A percentile compares a stretch with the other conserved stretches of the same genome.
phyloP scores from a whole-genome alignment of 2,888 invertebrate species.

The Pediacus dermestoides region DNA sequence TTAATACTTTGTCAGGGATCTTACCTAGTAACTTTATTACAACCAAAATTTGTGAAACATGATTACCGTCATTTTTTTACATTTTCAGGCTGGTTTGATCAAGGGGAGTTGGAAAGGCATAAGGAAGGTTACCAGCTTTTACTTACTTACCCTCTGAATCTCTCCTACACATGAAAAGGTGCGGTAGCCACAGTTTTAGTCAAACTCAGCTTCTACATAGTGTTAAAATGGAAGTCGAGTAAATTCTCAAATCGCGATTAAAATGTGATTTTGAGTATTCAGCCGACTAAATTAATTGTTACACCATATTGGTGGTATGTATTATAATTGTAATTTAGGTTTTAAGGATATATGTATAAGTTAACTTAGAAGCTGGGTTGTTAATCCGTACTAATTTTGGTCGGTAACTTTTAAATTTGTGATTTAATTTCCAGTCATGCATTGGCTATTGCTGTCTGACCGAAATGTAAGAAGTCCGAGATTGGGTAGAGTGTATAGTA shows the following conservation, averaged over 20 bases:
- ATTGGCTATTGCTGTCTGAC: constrained; percentile 18
- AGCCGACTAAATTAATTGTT: no score
- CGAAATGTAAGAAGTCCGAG: constrained; percentile 21
- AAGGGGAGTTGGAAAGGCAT: constrained; percentile 16
- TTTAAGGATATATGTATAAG: constrained; percentile 3
- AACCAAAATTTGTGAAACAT: constrained; percentile 1
- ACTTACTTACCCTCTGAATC: constrained; percentile 30
- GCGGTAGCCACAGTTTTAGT: constrained; percentile 36
- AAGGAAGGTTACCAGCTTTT: constrained; percentile 31
- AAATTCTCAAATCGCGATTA: no score
- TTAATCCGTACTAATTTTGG: constrained; percentile 2
- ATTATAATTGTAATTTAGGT: no score
- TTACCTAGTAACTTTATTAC: not conserved
- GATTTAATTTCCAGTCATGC: constrained; percentile 38
- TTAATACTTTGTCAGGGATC: constrained; percentile 10
- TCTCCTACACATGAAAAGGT: constrained; percentile 29
- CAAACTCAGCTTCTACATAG: no score
- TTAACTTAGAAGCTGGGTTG: constrained; percentile 11
- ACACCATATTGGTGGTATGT: no score
- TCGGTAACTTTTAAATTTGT: constrained; percentile 18
- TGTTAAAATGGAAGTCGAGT: no score
- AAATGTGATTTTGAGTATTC: no score
- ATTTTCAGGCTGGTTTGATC: constrained; percentile 32
- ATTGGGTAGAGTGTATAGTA: constrained; percentile 32
- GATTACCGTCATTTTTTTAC: constrained; percentile 28